Evolutionary conservation across 2,113 vertebrate genomes (phyloP), one percentile per base, ranked within the genome.

Genomic region (Oryzias celebensis): DNA sequence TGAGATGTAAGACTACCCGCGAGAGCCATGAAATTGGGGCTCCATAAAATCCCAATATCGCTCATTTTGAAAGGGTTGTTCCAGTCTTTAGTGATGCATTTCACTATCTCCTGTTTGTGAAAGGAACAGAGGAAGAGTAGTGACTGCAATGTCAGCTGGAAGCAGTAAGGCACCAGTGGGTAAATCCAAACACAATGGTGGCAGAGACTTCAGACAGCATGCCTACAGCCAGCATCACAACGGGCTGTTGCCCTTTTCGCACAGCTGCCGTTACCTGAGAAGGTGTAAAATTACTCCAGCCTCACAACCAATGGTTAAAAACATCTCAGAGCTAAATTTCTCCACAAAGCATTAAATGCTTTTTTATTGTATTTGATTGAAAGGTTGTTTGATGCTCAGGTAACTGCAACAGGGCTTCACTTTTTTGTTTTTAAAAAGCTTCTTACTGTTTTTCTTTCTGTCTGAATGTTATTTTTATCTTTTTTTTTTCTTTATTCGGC

Each of bases 141-240:
- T 41, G 57, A 59, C 23, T 67, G 56, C 23, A 58, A 44, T 61
- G 69, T 82, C 88, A 92, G 94, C 95, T 95, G 94, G 95, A 95
- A 95, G 93, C 93, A 93, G 94, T 78, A 18, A 51, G 63, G 78
- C 90, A 86, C 85, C 89, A 47, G 18, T 62, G 58, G 87, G 85
- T 79, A 87, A 82, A 85, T 82, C 74, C 56, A 75, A 88, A 78
- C 85, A 93, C 96, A 96, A 96, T 97, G 96, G 96, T 84, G 93
- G 95, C 96, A 97, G 95, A 95, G 89, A 92, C 89, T 81, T 91
- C 90, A 78, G 80, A 86, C 83, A 85, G 92, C 95, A 94, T 94
- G 94, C 85, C 91, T 92, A 85, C 93, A 85, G 81, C 87, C 88
- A 80, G 83, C 92, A 90, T 93, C 91, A 89, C 91, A 63, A 82